Percentiles rank a stretch among this genome's conserved stretches.
These are phyloP conservation scores for Pimpla rufipes DNA, from an alignment of 2,888 invertebrate genomes.

Conservation along the genomic window DNA sequence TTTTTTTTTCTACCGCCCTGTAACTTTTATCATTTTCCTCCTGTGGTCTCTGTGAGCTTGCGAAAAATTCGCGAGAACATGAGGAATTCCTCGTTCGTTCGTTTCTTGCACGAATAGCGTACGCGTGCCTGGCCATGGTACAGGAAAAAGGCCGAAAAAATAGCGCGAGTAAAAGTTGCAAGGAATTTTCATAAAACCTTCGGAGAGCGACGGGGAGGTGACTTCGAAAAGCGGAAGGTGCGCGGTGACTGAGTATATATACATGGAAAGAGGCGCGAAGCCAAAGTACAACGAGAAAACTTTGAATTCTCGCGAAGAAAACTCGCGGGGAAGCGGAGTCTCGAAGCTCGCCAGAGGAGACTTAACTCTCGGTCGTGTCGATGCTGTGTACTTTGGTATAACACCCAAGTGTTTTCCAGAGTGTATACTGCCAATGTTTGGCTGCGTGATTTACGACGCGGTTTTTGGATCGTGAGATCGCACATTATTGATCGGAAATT, in stretches of 20 bases:
- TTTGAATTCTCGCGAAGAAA: constrained; percentile 47
- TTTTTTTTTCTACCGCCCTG: background rate
- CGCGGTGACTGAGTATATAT: background rate
- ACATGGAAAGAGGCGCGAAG: constrained; percentile 7
- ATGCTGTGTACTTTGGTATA: background rate
- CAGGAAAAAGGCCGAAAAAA: background rate
- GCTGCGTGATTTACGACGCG: constrained; percentile 27
- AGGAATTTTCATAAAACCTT: constrained; percentile 67
- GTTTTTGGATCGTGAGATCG: constrained; percentile 51
- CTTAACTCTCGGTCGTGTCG: constrained; percentile 6
- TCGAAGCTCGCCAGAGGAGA: constrained; percentile 24
- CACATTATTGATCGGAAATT: constrained; percentile 48
- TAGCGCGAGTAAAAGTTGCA: constrained; percentile 48
- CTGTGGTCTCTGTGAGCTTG: background rate
- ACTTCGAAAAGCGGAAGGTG: background rate
- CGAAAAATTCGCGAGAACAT: background rate
- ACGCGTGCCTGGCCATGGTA: background rate
- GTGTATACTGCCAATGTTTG: background rate
- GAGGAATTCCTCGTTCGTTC: constrained; percentile 1
- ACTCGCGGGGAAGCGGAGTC: constrained; percentile 24
- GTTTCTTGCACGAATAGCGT: background rate
- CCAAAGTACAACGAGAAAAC: constrained; percentile 34
- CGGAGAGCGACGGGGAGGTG: background rate
- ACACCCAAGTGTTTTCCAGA: constrained; percentile 7
- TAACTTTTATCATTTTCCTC: constrained; percentile 25